Conservation (phyloP, 1,140 invertebrate genomes). For the Zophobas atratus region DNA sequence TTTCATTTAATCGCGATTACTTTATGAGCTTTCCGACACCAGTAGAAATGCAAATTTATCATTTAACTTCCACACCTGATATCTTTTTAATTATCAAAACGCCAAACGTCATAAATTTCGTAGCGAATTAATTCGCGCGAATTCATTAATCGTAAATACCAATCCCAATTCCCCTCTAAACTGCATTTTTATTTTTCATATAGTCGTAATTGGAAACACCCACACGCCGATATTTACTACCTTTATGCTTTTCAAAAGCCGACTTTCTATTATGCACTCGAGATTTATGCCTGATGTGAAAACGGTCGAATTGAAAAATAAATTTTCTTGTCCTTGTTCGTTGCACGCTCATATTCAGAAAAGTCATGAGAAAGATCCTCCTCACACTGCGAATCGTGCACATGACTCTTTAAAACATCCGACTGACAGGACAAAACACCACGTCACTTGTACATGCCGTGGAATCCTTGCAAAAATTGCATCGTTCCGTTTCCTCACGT, state of each 20-base stretch:
- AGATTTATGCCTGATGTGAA: constrained; percentile 4
- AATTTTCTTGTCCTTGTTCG: constrained; percentile 33
- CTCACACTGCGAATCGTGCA: constrained; percentile 36
- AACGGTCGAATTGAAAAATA: constrained; percentile 21
- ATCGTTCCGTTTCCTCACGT: too few species aligned
- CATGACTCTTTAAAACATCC: constrained; percentile 40
- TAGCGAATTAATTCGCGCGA: constrained; percentile 39
- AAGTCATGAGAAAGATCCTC: constrained; percentile 42
- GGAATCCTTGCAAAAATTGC: too few species aligned
- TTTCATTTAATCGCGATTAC: constrained; percentile 21
- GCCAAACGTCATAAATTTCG: constrained; percentile 6
- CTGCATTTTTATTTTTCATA: background rate
- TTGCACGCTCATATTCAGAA: constrained; percentile 27
- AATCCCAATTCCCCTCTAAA: constrained; percentile 17
- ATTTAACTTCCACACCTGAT: constrained; percentile 39
- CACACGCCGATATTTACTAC: constrained; percentile 3
- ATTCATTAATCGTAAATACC: constrained; percentile 22
- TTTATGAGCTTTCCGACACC: background rate
- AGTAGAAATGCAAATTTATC: constrained; percentile 17
- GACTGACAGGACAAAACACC: constrained; percentile 38
- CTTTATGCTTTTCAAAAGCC: constrained; percentile 31
- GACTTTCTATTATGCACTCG: constrained; percentile 24
- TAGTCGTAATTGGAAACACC: constrained; percentile 42
- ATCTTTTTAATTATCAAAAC: constrained; percentile 48
- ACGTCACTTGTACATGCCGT: background rate